Evolutionary conservation across 2,797 vertebrate genomes (phyloP).

Genomic region (Thalassophryne amazonica): DNA sequence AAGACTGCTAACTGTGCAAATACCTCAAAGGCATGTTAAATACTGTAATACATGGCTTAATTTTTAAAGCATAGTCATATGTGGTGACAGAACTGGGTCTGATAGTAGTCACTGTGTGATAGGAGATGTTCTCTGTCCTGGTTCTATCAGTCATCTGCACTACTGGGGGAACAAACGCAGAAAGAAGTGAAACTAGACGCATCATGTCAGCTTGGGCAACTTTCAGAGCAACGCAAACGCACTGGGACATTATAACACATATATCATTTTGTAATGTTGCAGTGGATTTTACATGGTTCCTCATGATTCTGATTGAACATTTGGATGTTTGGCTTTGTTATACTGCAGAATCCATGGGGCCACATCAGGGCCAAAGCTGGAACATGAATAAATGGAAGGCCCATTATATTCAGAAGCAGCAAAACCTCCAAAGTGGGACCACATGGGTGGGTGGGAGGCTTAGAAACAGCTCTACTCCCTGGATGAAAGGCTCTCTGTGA

Average conservation of each 20-base stretch:
- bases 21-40: slow-evolving; percentile 32
- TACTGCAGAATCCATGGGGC: slow-evolving; percentile 21
- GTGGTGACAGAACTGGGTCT: slow-evolving; percentile 74
- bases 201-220: slow-evolving; percentile 29
- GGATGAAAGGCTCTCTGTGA: slow-evolving; percentile 59
- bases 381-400: slow-evolving; percentile 40
- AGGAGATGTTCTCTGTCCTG: slow-evolving; percentile 56
- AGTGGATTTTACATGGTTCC: slow-evolving; percentile 8
- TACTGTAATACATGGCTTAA: slow-evolving; percentile 39
- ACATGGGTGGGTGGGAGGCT: slow-evolving; percentile 34
- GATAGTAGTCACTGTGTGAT: slow-evolving; percentile 39
- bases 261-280: slow-evolving; percentile 4
- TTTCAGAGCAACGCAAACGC: slow-evolving; percentile 23
- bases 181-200: slow-evolving; percentile 25
- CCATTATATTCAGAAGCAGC: slow-evolving; percentile 41
- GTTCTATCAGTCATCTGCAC: slow-evolving; percentile 65
- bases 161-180: slow-evolving; percentile 41
- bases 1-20: slow-evolving; percentile 22
- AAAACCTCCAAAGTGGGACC: slow-evolving; percentile 41
- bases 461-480: slow-evolving; percentile 45
- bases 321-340: slow-evolving; percentile 32
- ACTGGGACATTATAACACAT: slow-evolving; percentile 3
- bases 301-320: slow-evolving; percentile 28
- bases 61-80: slow-evolving; percentile 30
- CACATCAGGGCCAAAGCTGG: slow-evolving; percentile 35